Conservation (phyloP, 1,140 invertebrate species). For the Scaptomyza pallida region DNA sequence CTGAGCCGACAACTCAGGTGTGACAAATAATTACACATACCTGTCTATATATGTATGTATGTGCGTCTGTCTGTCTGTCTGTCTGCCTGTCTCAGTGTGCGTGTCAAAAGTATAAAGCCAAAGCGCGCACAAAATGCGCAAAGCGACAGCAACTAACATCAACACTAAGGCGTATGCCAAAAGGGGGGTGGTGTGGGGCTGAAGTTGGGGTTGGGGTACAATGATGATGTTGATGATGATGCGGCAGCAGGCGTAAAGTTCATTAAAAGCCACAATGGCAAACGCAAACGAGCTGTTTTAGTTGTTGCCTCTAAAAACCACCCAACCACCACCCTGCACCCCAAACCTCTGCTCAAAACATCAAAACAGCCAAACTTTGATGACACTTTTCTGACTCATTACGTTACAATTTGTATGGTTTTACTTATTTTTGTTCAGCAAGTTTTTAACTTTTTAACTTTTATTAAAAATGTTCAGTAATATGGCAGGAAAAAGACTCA, state of each 20-base stretch:
- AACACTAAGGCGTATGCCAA: constrained; percentile 12
- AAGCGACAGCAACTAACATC: constrained; percentile 49
- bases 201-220: too few species aligned
- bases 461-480: too few species aligned
- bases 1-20: constrained; percentile 73
- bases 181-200: neutral
- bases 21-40: constrained; percentile 82
- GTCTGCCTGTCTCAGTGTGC: constrained; percentile 28
- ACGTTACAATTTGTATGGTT: constrained; percentile 29
- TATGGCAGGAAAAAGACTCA: too few species aligned
- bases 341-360: constrained; percentile 23
- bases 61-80: constrained; percentile 2
- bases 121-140: constrained; percentile 54
- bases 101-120: constrained; percentile 62
- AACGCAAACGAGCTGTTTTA: constrained; percentile 32
- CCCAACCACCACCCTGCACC: constrained; percentile 2
- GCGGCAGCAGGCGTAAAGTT: constrained; percentile 35
- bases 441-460: constrained; percentile 5
- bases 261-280: constrained; percentile 48
- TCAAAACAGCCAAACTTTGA: constrained; percentile 19
- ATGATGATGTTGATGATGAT: neutral
- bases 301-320: constrained; percentile 1
- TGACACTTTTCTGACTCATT: constrained; percentile 78
- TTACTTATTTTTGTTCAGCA: constrained; percentile 12
- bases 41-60: constrained; percentile 46